Evolutionary conservation across 2,888 invertebrate species (phyloP), one percentile per base, ranked within the genome.

Genomic region (Cephus sareptanus): DNA sequence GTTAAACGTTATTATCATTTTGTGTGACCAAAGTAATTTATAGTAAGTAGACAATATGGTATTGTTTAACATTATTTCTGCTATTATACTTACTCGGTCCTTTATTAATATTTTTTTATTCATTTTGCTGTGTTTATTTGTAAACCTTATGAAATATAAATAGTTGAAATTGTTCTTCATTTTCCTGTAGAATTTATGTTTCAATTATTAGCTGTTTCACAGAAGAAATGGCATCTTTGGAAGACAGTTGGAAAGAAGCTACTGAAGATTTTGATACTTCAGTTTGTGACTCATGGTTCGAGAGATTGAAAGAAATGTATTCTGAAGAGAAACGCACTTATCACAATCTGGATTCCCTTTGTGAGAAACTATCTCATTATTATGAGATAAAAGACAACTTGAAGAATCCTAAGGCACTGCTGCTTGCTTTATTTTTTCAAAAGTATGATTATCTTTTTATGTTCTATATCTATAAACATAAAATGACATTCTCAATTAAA

Each of bases 361-460:
- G 90, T 30, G 92, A 92, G 70, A 93, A 93, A 86, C 89, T 93
- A 70, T 84, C 88, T 75, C 92, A 92, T 79, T 93, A 92, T 81
- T 84, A 92, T 75, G 89, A 90, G n/a, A 89, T 92, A 78, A 92
- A 91, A 83, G 87, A 91, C 75, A 89, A 89, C 73, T 87, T 94
- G 30, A 91, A 92, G 82, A 92, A 92, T 81, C 90, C 92, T 6
- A 89, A 91, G 77, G 92, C 93, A 77, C 90, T 94, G 15, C 89
- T 92, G 12, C 89, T 93, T 76, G 93, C 94, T 1, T 88, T 94
- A 77, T 92, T 93, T 82, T 94, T 94, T 86, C 93, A 94, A 84
- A 93, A 94, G 94, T 94, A 90, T 90, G 92, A 91, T 37, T 69
- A 13, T 30, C 35, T 35, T 0, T 30, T 71, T 70, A 76, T 76